Percentiles rank a stretch among this genome's conserved stretches.
These are phyloP conservation scores for Microtus richardsoni DNA, from an alignment of 2,113 vertebrate species.

Conservation along the genomic window DNA sequence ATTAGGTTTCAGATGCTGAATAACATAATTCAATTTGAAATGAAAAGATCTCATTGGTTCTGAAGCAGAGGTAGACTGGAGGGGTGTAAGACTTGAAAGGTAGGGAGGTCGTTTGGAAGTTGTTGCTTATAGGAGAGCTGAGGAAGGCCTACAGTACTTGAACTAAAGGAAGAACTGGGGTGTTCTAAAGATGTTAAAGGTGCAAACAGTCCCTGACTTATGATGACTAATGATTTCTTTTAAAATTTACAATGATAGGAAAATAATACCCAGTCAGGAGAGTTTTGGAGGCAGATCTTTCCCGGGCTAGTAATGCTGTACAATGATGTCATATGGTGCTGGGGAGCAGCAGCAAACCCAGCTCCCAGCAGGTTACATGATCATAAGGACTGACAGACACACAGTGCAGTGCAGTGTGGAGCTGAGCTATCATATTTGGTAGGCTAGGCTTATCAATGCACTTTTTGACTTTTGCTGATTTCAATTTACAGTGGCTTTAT, in stretches of 20 bases:
- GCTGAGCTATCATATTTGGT: background rate
- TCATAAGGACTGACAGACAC: too few species aligned
- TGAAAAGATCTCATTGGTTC: background rate
- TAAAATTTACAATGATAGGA: background rate
- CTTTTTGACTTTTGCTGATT: background rate
- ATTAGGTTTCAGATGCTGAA: background rate
- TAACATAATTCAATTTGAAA: background rate
- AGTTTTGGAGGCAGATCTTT: background rate
- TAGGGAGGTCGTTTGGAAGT: background rate
- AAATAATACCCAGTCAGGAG: background rate
- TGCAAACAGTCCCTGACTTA: background rate
- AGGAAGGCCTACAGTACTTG: background rate
- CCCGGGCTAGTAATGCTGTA: background rate
- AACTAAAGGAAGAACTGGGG: background rate
- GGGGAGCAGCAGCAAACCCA: background rate
- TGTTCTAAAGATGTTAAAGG: background rate
- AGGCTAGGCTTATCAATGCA: too few species aligned
- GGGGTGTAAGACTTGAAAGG: background rate
- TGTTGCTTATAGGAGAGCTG: background rate
- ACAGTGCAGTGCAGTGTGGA: too few species aligned
- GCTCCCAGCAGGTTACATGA: background rate
- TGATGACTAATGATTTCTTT: background rate
- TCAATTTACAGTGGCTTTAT: background rate
- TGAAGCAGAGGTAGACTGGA: background rate
- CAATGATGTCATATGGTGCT: background rate